A percentile compares a stretch with the other conserved stretches of the same genome.
Evolutionary conservation across 2,797 vertebrate species (phyloP).

Genomic region (Apogon hyalosoma): DNA sequence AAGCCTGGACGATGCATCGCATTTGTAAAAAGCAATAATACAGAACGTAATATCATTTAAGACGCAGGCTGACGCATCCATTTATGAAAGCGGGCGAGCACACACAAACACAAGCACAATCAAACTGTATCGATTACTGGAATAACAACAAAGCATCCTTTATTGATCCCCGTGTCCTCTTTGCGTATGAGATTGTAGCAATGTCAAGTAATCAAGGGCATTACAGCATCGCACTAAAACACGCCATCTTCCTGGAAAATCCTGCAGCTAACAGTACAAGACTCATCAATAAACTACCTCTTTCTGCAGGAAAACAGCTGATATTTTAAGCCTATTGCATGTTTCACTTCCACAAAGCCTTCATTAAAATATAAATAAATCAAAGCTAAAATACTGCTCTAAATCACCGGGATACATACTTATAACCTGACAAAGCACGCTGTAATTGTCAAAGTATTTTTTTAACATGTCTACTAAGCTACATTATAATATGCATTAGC

Average conservation of each 20-base stretch:
- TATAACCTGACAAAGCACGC: slow-evolving; percentile 38
- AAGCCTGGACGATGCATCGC: slow-evolving; percentile 43
- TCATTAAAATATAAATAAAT: slow-evolving; percentile 42
- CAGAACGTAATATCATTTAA: slow-evolving; percentile 65
- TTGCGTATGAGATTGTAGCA: slow-evolving; percentile 74
- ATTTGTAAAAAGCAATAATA: slow-evolving; percentile 59
- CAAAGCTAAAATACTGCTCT: slow-evolving; percentile 29
- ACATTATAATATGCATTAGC: slow-evolving; percentile 62
- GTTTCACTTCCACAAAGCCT: slow-evolving; percentile 50
- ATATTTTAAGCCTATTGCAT: slow-evolving; percentile 35
- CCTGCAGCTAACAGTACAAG: slow-evolving; percentile 41
- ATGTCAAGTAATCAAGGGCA: slow-evolving; percentile 80
- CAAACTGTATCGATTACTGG: slow-evolving; percentile 76
- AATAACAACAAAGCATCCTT: slow-evolving; percentile 82
- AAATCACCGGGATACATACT: slow-evolving; percentile 19
- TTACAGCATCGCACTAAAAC: slow-evolving; percentile 56
- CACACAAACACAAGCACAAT: slow-evolving; percentile 49
- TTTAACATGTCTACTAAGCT: slow-evolving; percentile 54
- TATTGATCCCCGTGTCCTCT: slow-evolving; percentile 79
- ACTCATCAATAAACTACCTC: slow-evolving; percentile 65
- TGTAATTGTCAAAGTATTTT: slow-evolving; percentile 59
- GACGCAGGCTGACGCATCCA: slow-evolving; percentile 56
- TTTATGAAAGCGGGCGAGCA: slow-evolving; percentile 66
- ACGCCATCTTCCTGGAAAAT: slow-evolving; percentile 60
- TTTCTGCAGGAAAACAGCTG: slow-evolving; percentile 35